These are phyloP conservation scores for Platyscapa corneri DNA, from an alignment of 1,140 invertebrate species.

Conservation along the genomic window DNA sequence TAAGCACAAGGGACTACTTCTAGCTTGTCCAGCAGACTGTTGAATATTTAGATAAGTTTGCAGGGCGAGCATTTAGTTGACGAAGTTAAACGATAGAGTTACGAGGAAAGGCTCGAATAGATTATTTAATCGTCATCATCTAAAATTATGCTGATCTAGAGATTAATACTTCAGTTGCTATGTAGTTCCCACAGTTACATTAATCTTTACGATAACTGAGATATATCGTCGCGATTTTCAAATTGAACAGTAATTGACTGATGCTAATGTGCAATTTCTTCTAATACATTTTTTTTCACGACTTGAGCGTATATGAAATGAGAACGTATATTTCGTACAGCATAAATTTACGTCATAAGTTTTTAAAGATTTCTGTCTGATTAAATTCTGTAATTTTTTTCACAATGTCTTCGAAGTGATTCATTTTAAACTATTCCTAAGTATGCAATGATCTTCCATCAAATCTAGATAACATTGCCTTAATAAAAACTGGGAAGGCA, in stretches of 20 bases:
- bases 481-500: neutral
- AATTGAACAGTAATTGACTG: neutral
- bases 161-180: slow-evolving; percentile 28
- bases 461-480: neutral
- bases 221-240: neutral
- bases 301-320: neutral
- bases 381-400: slow-evolving; percentile 24
- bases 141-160: slow-evolving; percentile 37
- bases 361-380: neutral
- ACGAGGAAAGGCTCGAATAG: neutral
- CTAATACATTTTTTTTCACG: neutral
- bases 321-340: neutral
- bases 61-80: slow-evolving; percentile 20
- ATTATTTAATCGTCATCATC: slow-evolving; percentile 27
- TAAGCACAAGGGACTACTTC: neutral
- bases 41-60: slow-evolving; percentile 37
- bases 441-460: neutral
- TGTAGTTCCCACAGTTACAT: neutral
- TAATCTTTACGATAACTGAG: slow-evolving; percentile 33
- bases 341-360: neutral
- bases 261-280: neutral
- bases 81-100: slow-evolving; percentile 17
- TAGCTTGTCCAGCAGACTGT: neutral
- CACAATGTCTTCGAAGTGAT: neutral
- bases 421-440: neutral